Conservation (phyloP, 2,797 vertebrate genomes). For the Intellagama lesueurii region DNA sequence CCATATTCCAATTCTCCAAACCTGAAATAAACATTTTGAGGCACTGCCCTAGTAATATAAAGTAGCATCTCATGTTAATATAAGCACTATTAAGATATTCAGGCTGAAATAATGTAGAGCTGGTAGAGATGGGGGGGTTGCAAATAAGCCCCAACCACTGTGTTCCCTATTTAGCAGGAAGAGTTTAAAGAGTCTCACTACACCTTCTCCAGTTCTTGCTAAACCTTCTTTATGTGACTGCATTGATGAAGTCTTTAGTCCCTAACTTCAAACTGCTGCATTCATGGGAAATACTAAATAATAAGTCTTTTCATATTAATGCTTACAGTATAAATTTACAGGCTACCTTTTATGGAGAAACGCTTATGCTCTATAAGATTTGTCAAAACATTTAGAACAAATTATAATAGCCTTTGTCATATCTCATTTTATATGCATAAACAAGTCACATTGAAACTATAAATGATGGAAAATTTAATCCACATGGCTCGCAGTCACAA, state of each 20-base stretch:
- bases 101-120: background rate
- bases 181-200: background rate
- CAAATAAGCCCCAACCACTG: too few species aligned
- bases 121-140: background rate
- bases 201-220: background rate
- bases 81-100: background rate
- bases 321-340: constrained; percentile 71
- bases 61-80: background rate
- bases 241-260: constrained; percentile 15
- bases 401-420: constrained; percentile 77
- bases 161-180: background rate
- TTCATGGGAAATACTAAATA: constrained; percentile 58
- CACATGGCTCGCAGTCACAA: constrained; percentile 72
- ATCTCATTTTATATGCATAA: constrained; percentile 76
- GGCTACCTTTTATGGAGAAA: constrained; percentile 69
- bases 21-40: too few species aligned
- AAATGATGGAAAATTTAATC: constrained; percentile 82
- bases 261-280: constrained; percentile 33
- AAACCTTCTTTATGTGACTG: background rate
- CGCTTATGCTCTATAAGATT: constrained; percentile 68
- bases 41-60: background rate
- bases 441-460: constrained; percentile 76
- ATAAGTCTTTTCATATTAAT: constrained; percentile 65
- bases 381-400: constrained; percentile 78
- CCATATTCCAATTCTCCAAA: too few species aligned